Evolutionary conservation across 1,140 invertebrate genomes (phyloP).

Genomic region (Pectinophora gossypiella): DNA sequence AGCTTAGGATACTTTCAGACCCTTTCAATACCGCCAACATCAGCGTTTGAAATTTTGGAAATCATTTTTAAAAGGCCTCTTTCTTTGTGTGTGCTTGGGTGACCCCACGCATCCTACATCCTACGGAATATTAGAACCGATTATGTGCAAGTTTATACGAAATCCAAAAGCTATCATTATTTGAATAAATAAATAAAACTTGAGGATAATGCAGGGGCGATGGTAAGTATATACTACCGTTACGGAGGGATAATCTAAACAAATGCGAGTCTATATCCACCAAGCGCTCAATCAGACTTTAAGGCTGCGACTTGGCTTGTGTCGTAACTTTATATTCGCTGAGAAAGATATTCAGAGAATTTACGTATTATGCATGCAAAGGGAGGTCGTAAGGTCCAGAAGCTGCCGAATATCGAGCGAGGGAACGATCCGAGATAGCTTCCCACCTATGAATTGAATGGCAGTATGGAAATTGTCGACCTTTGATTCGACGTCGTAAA

Average conservation of each 20-base stretch:
- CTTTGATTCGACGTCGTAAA: not conserved
- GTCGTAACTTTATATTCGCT: slow-evolving; percentile 57
- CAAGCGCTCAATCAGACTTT: slow-evolving; percentile 38
- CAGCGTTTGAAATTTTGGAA: too few species aligned
- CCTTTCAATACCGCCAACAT: too few species aligned
- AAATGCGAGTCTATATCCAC: slow-evolving; percentile 30
- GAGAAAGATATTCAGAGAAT: slow-evolving; percentile 42
- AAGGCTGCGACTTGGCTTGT: slow-evolving; percentile 24
- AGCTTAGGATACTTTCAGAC: not conserved
- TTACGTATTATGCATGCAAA: slow-evolving; percentile 52
- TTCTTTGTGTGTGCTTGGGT: too few species aligned
- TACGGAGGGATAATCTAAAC: slow-evolving; percentile 31
- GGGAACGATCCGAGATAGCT: not conserved
- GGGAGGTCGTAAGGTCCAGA: slow-evolving; percentile 42
- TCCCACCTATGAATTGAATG: not conserved
- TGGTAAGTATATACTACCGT: slow-evolving; percentile 11
- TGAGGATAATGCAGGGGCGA: not conserved
- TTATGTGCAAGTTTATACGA: too few species aligned
- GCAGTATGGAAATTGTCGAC: not conserved
- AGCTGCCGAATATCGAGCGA: slow-evolving; percentile 8
- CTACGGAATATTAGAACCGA: too few species aligned
- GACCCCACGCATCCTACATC: too few species aligned
- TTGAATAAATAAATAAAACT: not conserved
- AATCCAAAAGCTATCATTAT: too few species aligned
- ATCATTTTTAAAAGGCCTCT: too few species aligned